Base-by-base conservation (phyloP, 2,797 vertebrate species). In the Myotis daubentonii region DNA sequence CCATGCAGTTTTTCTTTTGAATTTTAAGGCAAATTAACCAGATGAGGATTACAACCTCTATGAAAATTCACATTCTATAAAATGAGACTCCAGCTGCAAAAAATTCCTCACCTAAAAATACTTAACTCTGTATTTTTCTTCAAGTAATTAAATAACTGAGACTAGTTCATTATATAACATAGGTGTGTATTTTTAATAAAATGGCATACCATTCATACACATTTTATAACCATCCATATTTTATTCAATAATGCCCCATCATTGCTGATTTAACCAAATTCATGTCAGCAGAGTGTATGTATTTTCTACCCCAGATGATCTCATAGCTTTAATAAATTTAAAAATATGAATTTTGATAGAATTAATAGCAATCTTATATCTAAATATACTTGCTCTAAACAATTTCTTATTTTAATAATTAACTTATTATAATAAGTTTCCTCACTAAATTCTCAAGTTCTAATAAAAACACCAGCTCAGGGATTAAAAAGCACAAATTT, bases 61-160 rank as follows among this genome's bases (percentile, higher is more conserved):
- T 65, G 30, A 75, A 96, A 96, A 89, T 65, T 33, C 22, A 93
- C 33, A 53, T 91, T 89, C 85, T 89, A 84, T 95, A 70, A 95
- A 91, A 57, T 5, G 6, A n/a, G 15, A 85, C 47, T 84, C 7
- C 28, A 91, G 55, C 17, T 94, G 72, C 36, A 91, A 93, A 70
- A 71, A 49, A 47, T 25, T 11, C 44, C 16, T 92, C 33, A 68
- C 89, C 23, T 78, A 36, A 47, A 95, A 96, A 96, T 79, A 22
- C 71, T 89, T 81, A 94, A 89, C 78, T 81, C 4, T 85, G 22
- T 82, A 41, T 60, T 89, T 94, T 71, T 91, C 92, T 86, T 87
- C 22, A 93, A 95, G 55, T 72, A 28, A 80, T 94, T 94, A 94
- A 95, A 83, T 83, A 93, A 93, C 47, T 20, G 76, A 93, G n/a